phyloP scores from a whole-genome alignment of 2,797 vertebrate genomes.

The Phrynocephalus vlangalii region DNA sequence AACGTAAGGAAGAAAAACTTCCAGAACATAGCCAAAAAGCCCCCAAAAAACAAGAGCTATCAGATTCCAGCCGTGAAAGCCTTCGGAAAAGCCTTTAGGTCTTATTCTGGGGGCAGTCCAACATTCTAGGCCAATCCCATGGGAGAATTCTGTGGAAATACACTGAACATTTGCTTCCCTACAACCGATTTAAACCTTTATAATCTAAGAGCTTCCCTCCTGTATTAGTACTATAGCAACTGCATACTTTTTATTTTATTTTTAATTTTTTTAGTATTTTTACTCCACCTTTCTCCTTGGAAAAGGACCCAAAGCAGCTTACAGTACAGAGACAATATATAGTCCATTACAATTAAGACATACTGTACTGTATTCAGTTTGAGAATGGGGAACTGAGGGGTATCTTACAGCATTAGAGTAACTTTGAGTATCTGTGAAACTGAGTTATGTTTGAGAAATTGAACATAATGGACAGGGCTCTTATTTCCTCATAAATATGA shows the following conservation, averaged over 20 bases:
- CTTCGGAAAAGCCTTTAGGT: not conserved
- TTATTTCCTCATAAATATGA: not conserved
- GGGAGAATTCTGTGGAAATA: not conserved
- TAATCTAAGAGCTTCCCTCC: not conserved
- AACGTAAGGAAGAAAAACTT: too few species aligned
- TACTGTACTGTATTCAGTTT: too few species aligned
- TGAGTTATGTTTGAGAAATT: not conserved
- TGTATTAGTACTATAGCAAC: not conserved
- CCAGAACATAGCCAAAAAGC: too few species aligned
- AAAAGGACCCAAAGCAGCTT: too few species aligned
- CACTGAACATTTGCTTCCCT: not conserved
- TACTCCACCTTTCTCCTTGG: too few species aligned
- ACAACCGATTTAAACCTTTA: not conserved
- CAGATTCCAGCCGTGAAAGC: too few species aligned
- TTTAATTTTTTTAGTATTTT: too few species aligned
- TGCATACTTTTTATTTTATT: not conserved
- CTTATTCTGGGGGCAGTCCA: not conserved
- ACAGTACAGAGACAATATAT: too few species aligned
- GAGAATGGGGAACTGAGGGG: too few species aligned
- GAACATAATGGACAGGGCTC: not conserved
- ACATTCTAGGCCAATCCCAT: not conserved
- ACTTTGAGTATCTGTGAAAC: not conserved
- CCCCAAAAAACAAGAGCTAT: too few species aligned
- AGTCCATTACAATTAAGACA: too few species aligned
- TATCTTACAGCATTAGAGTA: too few species aligned